phyloP scores from a whole-genome alignment of 2,888 invertebrate species.

The Dyspetes luteomarginatus region DNA sequence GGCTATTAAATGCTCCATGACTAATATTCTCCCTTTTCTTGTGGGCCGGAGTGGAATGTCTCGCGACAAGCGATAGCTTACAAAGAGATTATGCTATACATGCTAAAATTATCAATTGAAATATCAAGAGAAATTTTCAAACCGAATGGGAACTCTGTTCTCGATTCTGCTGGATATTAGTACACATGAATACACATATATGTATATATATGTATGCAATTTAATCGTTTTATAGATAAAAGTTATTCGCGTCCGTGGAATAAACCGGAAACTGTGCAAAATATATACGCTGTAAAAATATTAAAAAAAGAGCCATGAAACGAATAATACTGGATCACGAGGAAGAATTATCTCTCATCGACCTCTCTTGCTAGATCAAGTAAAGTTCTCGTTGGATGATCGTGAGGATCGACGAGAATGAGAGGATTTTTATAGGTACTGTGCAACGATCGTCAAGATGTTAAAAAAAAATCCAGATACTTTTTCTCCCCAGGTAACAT shows the following conservation, averaged over 20 bases:
- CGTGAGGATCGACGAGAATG: not conserved
- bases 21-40: slow-evolving; percentile 48
- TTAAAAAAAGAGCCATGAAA: no score
- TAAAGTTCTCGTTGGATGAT: not conserved
- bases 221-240: slow-evolving; percentile 46
- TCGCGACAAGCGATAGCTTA: not conserved
- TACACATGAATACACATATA: not conserved
- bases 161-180: not conserved
- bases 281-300: slow-evolving; percentile 3
- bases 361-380: not conserved
- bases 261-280: not conserved
- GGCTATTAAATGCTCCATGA: slow-evolving; percentile 62
- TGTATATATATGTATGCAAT: not conserved
- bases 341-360: slow-evolving; percentile 17
- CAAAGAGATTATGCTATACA: not conserved
- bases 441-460: slow-evolving; percentile 1
- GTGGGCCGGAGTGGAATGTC: slow-evolving; percentile 38
- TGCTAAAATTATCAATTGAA: not conserved
- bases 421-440: slow-evolving; percentile 6
- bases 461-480: slow-evolving; percentile 7
- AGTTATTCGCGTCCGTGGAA: slow-evolving; percentile 20
- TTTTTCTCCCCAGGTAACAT: not conserved
- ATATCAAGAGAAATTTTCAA: not conserved
- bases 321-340: not conserved
- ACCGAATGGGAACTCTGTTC: not conserved